phyloP scores from a whole-genome alignment of 2,888 invertebrate genomes.

The Leptinotarsa tumamoca region DNA sequence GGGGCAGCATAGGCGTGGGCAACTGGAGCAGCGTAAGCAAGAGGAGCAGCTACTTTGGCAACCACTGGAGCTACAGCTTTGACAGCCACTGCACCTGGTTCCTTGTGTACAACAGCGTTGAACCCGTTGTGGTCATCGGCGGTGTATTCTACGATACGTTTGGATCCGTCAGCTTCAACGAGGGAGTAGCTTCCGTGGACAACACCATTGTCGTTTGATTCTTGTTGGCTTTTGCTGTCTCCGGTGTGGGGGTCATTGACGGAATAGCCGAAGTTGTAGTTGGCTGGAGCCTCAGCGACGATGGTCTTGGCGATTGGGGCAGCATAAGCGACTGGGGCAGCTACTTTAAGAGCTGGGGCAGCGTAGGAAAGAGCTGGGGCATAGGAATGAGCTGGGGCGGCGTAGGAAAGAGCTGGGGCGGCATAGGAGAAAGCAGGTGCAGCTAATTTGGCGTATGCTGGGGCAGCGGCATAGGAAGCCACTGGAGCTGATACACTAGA shows the following conservation, averaged over 20 bases:
- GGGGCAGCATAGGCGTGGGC: slow-evolving; percentile 39
- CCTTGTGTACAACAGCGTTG: slow-evolving; percentile 69
- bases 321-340: slow-evolving; percentile 47
- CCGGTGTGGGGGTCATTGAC: slow-evolving; percentile 62
- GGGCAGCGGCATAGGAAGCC: slow-evolving; percentile 5
- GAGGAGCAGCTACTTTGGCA: slow-evolving; percentile 47
- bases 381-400: slow-evolving; percentile 51
- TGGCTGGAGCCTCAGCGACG: slow-evolving; percentile 51
- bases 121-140: slow-evolving; percentile 69
- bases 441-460: not conserved
- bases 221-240: slow-evolving; percentile 69
- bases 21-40: not conserved
- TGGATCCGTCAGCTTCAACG: slow-evolving; percentile 69
- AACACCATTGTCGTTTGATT: slow-evolving; percentile 67
- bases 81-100: slow-evolving; percentile 51
- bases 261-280: slow-evolving; percentile 46
- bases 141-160: slow-evolving; percentile 69
- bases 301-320: slow-evolving; percentile 50
- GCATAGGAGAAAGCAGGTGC: not conserved
- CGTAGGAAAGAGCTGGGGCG: slow-evolving; percentile 51
- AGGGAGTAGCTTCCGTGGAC: slow-evolving; percentile 69
- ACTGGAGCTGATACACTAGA: slow-evolving; percentile 30
- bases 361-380: too few species aligned
- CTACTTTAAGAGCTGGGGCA: slow-evolving; percentile 6
- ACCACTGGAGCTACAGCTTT: slow-evolving; percentile 49